A percentile compares a stretch with the other conserved stretches of the same genome.
phyloP scores from a whole-genome alignment of 2,888 invertebrate genomes.

The Anthoptus insignis region DNA sequence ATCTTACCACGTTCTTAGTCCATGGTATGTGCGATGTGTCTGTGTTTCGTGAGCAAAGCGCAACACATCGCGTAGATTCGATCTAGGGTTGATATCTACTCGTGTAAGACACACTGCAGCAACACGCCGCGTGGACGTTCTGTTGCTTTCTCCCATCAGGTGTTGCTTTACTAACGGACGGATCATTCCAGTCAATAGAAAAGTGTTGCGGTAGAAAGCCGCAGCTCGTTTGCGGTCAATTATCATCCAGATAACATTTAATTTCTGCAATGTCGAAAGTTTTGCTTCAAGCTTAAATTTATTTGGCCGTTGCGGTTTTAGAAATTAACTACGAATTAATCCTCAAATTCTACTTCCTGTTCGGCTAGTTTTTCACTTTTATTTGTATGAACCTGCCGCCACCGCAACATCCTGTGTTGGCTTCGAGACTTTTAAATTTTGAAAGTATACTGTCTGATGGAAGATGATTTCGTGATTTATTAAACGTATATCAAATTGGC shows the following conservation, averaged over 20 bases:
- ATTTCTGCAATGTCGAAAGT: conserved; percentile 21
- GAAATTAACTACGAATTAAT: conserved; percentile 13
- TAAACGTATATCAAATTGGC: too few relatives aligned
- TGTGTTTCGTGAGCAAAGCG: too few relatives aligned
- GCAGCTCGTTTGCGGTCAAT: conserved; percentile 21
- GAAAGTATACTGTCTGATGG: neutral
- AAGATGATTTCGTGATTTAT: too few relatives aligned
- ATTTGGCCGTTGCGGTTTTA: conserved; percentile 28
- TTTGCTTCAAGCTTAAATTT: neutral
- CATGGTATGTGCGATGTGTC: too few relatives aligned
- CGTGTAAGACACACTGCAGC: too few relatives aligned
- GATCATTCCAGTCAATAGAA: neutral
- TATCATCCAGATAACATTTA: conserved; percentile 26
- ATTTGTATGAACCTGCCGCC: neutral
- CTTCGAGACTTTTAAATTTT: neutral
- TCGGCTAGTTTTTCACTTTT: neutral
- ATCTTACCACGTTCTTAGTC: too few relatives aligned
- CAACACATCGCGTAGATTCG: too few relatives aligned
- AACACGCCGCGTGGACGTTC: too few relatives aligned
- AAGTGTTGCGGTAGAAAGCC: conserved; percentile 19
- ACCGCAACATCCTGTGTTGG: neutral
- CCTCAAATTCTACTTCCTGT: conserved; percentile 16
- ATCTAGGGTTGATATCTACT: too few relatives aligned
- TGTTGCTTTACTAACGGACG: too few relatives aligned
- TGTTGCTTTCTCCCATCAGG: too few relatives aligned